These are phyloP conservation scores for Menidia menidia DNA, from an alignment of 2,797 vertebrate species.

Conservation along the genomic window DNA sequence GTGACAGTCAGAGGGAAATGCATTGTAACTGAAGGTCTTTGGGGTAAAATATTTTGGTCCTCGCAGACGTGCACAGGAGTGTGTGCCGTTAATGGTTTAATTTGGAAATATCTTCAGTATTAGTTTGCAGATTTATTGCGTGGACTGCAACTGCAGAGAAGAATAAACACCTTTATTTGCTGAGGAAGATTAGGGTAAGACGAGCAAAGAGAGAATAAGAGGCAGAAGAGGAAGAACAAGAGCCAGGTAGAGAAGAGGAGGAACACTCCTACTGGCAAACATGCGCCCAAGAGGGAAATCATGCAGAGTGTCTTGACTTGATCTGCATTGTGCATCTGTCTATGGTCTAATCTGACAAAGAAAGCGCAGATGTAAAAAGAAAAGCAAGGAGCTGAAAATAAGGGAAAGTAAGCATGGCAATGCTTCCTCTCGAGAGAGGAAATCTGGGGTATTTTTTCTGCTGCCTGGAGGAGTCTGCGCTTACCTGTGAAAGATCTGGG, in stretches of 20 bases:
- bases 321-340: slow-evolving; percentile 39
- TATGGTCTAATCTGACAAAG: slow-evolving; percentile 24
- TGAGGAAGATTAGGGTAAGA: slow-evolving; percentile 64
- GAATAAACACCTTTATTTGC: slow-evolving; percentile 85
- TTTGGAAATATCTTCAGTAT: slow-evolving; percentile 46
- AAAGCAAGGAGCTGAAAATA: slow-evolving; percentile 29
- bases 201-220: slow-evolving; percentile 29
- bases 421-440: slow-evolving; percentile 1
- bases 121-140: slow-evolving; percentile 45
- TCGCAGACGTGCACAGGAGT: slow-evolving; percentile 31
- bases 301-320: slow-evolving; percentile 72
- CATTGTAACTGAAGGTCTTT: slow-evolving; percentile 52
- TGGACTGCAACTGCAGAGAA: slow-evolving; percentile 17
- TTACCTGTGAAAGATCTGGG: slow-evolving; percentile 98
- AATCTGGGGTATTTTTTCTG: neutral
- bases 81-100: slow-evolving; percentile 31
- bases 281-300: slow-evolving; percentile 73
- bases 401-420: slow-evolving; percentile 14
- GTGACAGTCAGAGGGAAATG: slow-evolving; percentile 79
- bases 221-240: slow-evolving; percentile 25
- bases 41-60: slow-evolving; percentile 32
- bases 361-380: slow-evolving; percentile 42
- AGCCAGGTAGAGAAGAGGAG: slow-evolving; percentile 40
- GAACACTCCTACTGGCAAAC: slow-evolving; percentile 60
- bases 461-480: neutral